phyloP scores from a whole-genome alignment of 1,140 invertebrate genomes.

The Myzus persicae region DNA sequence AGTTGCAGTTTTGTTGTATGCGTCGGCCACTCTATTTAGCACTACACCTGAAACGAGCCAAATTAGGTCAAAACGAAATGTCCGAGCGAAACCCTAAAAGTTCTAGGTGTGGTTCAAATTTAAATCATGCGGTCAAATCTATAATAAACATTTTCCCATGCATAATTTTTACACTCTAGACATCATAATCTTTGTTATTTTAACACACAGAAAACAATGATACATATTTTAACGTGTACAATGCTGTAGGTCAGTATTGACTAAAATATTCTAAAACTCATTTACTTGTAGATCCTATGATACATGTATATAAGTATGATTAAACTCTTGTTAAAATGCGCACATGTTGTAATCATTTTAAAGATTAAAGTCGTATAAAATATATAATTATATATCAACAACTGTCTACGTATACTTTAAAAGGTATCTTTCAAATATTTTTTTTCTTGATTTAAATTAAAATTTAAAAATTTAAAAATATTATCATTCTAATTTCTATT shows the following conservation, averaged over 20 bases:
- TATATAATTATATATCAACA: not conserved
- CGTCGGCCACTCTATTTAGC: not conserved
- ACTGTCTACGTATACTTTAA: not conserved
- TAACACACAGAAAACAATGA: not conserved
- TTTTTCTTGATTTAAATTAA: not conserved
- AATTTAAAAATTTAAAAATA: not conserved
- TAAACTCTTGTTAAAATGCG: not conserved
- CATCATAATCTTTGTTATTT: not conserved
- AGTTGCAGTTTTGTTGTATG: not conserved
- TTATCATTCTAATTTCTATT: not conserved
- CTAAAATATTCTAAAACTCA: not conserved
- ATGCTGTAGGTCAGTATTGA: not conserved
- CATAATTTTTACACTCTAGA: not conserved
- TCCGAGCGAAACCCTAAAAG: constrained; percentile 3
- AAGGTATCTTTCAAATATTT: not conserved
- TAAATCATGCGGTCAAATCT: not conserved
- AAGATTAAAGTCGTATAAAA: not conserved
- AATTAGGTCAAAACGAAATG: constrained; percentile 36
- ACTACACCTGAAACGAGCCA: not conserved
- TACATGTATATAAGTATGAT: not conserved
- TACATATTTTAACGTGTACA: not conserved
- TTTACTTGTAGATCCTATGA: not conserved
- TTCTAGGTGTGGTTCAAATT: constrained; percentile 38
- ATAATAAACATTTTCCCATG: not conserved
- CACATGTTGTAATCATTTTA: not conserved